Evolutionary conservation across 1,140 invertebrate species (phyloP).

Genomic region (Euborellia annulipes): DNA sequence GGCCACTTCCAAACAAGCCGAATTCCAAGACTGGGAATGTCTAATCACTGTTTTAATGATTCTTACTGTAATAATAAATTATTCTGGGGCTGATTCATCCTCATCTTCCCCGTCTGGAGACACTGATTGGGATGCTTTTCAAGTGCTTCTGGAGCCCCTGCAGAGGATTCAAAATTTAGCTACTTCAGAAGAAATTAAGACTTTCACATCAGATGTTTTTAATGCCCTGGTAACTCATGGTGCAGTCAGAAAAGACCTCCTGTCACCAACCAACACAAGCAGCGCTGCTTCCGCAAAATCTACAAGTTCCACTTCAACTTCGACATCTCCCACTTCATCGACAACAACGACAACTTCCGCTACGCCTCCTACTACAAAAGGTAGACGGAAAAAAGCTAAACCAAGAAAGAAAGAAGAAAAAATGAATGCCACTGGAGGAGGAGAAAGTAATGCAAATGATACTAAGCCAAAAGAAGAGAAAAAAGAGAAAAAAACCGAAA

Average conservation of each 20-base stretch:
- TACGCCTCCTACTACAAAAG: slow-evolving; percentile 6
- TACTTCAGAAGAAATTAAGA: slow-evolving; percentile 15
- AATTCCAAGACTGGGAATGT: slow-evolving; percentile 14
- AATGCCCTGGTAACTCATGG: slow-evolving; percentile 32
- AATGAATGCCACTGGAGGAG: too few relatives aligned
- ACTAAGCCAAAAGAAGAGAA: slow-evolving; percentile 17
- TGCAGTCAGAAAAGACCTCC: slow-evolving; percentile 2
- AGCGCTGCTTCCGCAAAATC: too few relatives aligned
- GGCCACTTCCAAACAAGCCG: neutral
- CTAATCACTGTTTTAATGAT: slow-evolving; percentile 30
- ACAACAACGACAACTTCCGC: slow-evolving; percentile 9
- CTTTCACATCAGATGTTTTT: slow-evolving; percentile 27
- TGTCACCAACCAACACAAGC: too few relatives aligned
- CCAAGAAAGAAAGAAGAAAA: neutral
- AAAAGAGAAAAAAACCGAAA: slow-evolving; percentile 20
- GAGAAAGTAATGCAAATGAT: too few relatives aligned
- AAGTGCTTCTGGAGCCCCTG: slow-evolving; percentile 31
- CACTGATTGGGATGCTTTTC: slow-evolving; percentile 26
- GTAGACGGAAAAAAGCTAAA: too few relatives aligned
- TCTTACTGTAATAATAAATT: slow-evolving; percentile 25
- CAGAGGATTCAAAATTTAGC: slow-evolving; percentile 18
- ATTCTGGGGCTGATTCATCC: neutral
- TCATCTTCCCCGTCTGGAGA: slow-evolving; percentile 3
- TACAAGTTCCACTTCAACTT: too few relatives aligned
- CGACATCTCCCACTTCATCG: slow-evolving; percentile 6